A percentile compares a stretch with the other conserved stretches of the same genome.
Evolutionary conservation across 1,140 invertebrate species (phyloP).

Genomic region (Caerostris extrusa): DNA sequence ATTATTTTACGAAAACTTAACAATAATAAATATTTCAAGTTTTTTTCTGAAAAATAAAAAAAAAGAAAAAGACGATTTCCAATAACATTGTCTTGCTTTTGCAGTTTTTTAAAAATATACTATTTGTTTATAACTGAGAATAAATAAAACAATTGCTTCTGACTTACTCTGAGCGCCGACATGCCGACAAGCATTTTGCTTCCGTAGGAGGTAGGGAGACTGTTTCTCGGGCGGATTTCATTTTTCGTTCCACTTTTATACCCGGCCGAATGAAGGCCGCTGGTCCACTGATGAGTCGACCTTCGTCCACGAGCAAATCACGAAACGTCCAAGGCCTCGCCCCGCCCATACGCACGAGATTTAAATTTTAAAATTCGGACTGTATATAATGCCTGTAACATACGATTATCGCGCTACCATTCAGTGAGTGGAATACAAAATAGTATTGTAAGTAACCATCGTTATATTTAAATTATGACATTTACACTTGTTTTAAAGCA

Average conservation of each 20-base stretch:
- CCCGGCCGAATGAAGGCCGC: conserved; percentile 17
- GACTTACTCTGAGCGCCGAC: conserved; percentile 19
- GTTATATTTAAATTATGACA: not conserved
- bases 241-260: conserved; percentile 41
- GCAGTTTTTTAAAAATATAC: too few relatives aligned
- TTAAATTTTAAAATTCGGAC: conserved; percentile 27
- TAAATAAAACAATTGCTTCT: not conserved
- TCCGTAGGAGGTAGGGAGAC: conserved; percentile 7
- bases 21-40: too few relatives aligned
- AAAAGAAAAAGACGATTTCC: too few relatives aligned
- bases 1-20: too few relatives aligned
- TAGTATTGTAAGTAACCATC: not conserved
- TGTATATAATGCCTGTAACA: not conserved
- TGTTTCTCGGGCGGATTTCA: conserved; percentile 38
- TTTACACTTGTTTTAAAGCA: too few relatives aligned
- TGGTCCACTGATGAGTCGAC: conserved; percentile 37
- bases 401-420: not conserved
- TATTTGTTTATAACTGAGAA: not conserved
- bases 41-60: too few relatives aligned
- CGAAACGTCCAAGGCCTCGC: conserved; percentile 18
- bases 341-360: conserved; percentile 45
- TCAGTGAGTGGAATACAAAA: not conserved
- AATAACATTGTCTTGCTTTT: too few relatives aligned
- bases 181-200: conserved; percentile 1
- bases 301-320: conserved; percentile 43